Percentiles rank a stretch among this genome's conserved stretches.
Conservation (phyloP, 2,113 vertebrate genomes). For the Rissa tridactyla region DNA sequence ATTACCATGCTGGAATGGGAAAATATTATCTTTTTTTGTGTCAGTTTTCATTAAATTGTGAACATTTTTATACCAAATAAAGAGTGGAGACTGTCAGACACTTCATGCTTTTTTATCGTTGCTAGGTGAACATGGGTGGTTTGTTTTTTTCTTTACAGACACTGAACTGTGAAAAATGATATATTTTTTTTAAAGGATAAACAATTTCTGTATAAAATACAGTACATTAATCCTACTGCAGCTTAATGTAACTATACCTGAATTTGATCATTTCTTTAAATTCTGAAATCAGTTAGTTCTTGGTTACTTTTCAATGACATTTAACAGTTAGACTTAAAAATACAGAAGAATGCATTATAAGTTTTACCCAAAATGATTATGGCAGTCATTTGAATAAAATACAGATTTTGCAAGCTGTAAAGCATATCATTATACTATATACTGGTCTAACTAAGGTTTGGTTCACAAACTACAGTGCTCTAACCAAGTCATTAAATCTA, state of each 20-base stretch:
- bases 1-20: not conserved
- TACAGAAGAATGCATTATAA: conserved; percentile 80
- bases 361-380: conserved; percentile 90
- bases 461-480: conserved; percentile 85
- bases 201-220: conserved; percentile 65
- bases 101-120: not conserved
- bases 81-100: not conserved
- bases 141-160: not conserved
- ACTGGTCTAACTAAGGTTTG: conserved; percentile 86
- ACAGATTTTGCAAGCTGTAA: conserved; percentile 90
- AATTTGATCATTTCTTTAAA: conserved; percentile 63
- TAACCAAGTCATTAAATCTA: conserved; percentile 96
- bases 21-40: conserved; percentile 27
- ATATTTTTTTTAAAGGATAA: conserved; percentile 63
- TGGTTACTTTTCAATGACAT: conserved; percentile 78
- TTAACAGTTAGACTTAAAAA: conserved; percentile 83
- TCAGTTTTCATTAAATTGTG: conserved; percentile 45
- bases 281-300: conserved; percentile 53
- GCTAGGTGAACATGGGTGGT: not conserved
- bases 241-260: conserved; percentile 1
- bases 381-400: conserved; percentile 94
- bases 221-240: conserved; percentile 48
- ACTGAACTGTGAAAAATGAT: conserved; percentile 35
- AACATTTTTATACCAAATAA: conserved; percentile 47
- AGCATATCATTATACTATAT: conserved; percentile 91